Percentiles rank a stretch among this genome's conserved stretches.
phyloP scores from a whole-genome alignment of 2,888 invertebrate genomes.

The Dione juno region DNA sequence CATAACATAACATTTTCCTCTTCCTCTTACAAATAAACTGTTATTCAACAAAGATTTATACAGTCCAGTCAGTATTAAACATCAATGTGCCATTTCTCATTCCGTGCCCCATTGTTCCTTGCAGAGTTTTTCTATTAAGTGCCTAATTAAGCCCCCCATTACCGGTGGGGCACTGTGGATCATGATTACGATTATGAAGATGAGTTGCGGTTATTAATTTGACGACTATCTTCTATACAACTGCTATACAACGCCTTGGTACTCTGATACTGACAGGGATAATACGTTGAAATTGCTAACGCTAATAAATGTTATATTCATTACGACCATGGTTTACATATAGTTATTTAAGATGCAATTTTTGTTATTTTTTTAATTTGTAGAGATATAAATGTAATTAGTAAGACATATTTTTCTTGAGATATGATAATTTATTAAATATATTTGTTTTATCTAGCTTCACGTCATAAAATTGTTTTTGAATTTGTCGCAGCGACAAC shows the following conservation, averaged over 20 bases:
- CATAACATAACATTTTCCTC: background rate
- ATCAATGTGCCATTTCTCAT: constrained; percentile 43
- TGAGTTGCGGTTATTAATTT: constrained; percentile 47
- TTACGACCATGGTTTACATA: background rate
- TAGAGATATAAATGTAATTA: too few relatives aligned
- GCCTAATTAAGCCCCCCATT: constrained; percentile 60
- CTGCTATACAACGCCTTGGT: background rate
- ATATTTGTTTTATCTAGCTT: too few relatives aligned
- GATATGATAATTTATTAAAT: too few relatives aligned
- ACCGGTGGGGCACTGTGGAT: constrained; percentile 44
- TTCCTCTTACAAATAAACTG: background rate
- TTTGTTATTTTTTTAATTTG: background rate
- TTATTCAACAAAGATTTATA: background rate
- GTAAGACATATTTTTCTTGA: too few relatives aligned
- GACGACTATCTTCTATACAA: constrained; percentile 35
- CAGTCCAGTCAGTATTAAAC: constrained; percentile 19
- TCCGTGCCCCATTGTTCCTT: constrained; percentile 28
- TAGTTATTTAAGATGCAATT: background rate
- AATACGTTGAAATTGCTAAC: background rate
- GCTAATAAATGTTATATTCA: background rate
- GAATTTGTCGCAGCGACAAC: too few relatives aligned
- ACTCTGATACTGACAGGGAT: constrained; percentile 20
- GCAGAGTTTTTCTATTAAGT: constrained; percentile 61
- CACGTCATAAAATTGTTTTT: too few relatives aligned
- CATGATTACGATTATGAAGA: constrained; percentile 46